These are phyloP conservation scores for Drosophila sturtevanti DNA, from an alignment of 1,140 invertebrate genomes.

Conservation along the genomic window DNA sequence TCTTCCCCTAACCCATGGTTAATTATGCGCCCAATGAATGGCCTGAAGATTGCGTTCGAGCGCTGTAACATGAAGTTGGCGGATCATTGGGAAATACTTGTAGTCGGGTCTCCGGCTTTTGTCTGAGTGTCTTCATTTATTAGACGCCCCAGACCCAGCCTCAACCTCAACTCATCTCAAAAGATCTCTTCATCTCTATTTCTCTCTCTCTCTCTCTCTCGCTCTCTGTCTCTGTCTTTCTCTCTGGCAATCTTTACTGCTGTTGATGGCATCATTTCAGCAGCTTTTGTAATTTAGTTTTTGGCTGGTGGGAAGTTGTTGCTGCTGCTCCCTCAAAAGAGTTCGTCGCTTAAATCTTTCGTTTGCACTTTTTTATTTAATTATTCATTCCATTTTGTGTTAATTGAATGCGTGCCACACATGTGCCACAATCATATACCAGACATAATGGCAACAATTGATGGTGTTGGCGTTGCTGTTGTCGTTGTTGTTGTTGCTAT, in stretches of 20 bases:
- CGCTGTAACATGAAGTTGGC: constrained; percentile 2
- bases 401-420: constrained; percentile 60
- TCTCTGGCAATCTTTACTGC: constrained; percentile 22
- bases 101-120: not conserved
- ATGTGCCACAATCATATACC: constrained; percentile 33
- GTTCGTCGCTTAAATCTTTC: constrained; percentile 57
- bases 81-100: constrained; percentile 14
- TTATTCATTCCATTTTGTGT: constrained; percentile 57
- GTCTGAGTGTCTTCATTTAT: constrained; percentile 14
- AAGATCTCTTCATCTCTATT: not conserved
- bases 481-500: not conserved
- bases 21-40: constrained; percentile 47
- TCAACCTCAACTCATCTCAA: constrained; percentile 5
- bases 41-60: constrained; percentile 1
- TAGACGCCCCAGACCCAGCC: constrained; percentile 8
- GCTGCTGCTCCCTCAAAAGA: constrained; percentile 46
- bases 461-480: constrained; percentile 27
- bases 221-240: not conserved
- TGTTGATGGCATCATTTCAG: constrained; percentile 64
- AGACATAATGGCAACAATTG: constrained; percentile 60
- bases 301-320: constrained; percentile 48
- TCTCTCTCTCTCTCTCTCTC: constrained; percentile 1
- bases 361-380: constrained; percentile 32
- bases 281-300: constrained; percentile 48
- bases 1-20: constrained; percentile 32